Evolutionary conservation across 2,888 invertebrate genomes (phyloP).

Genomic region (Orchesellides sinensis): DNA sequence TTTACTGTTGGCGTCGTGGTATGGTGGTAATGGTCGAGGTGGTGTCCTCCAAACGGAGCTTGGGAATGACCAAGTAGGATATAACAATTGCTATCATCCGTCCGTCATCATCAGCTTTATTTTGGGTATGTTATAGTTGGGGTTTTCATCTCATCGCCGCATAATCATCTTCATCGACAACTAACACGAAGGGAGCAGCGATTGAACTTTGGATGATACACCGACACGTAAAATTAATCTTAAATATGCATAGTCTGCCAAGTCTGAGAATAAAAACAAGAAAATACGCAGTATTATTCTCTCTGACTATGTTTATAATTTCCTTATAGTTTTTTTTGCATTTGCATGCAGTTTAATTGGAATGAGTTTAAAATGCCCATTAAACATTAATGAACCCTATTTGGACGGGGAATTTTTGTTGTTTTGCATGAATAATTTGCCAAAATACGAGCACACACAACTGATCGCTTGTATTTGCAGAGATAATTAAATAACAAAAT

Average conservation of each 20-base stretch:
- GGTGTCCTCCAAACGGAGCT: slow-evolving; percentile 27
- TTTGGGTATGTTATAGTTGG: no score
- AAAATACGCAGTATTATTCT: neutral
- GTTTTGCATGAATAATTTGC: neutral
- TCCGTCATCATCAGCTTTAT: no score
- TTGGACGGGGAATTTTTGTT: neutral
- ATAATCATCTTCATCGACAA: slow-evolving; percentile 2
- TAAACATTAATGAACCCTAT: neutral
- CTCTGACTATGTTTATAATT: no score
- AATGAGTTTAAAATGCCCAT: no score
- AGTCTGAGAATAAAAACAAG: slow-evolving; percentile 1
- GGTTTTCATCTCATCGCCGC: neutral
- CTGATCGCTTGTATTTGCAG: no score
- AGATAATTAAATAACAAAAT: no score
- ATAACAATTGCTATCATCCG: no score
- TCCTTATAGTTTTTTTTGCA: neutral
- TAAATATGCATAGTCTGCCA: neutral
- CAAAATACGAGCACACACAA: neutral
- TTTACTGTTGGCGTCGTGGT: no score
- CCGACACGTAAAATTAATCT: slow-evolving; percentile 43
- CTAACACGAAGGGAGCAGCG: no score
- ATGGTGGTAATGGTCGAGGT: neutral
- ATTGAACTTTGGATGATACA: slow-evolving; percentile 37
- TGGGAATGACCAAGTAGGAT: slow-evolving; percentile 10
- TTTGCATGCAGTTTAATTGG: neutral